Base-by-base conservation (phyloP, 2,113 vertebrate genomes). In the Aldabrachelys gigantea region DNA sequence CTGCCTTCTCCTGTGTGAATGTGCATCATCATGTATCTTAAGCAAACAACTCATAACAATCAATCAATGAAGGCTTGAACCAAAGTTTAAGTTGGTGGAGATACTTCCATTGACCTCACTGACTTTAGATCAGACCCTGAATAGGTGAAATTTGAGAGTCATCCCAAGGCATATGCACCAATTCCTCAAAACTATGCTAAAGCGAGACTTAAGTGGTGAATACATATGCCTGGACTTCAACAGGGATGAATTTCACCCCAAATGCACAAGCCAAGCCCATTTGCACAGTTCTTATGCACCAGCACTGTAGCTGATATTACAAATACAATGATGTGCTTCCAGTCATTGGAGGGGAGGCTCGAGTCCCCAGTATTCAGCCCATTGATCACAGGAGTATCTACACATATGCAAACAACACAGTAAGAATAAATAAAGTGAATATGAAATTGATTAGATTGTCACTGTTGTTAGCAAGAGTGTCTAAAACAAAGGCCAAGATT, bases 101-200 rank as follows among this genome's bases (percentile, higher is more conserved):
- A 80, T n/a, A 10, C 21, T 72, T 72, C 25, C 1, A 1, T 41
- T 92, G 85, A 90, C 38, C 35, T 93, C 62, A 12, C 13, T 91
- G 54, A 13, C 13, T 35, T 87, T 86, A 81, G 62, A 84, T 91
- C 87, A 95, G 81, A 86, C 44, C 78, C 81, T 0, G 0, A 78
- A 87, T 38, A n/a, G 95, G 92, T 85, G 84, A 38, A 95, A 91
- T 91, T 86, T 69, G 65, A 38, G 35, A n/a, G 8, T 8, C 65
- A 38, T n/a, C 35, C 8, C 65, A 69, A 69, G 65, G 35, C 9
- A 8, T 69, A 22, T 38, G 35, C 35, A 69, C 35, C 35, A 38
- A 10, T 69, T n/a, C 17, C 65, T 69, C 65, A n/a, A 19, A 69
- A 69, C 17, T n/a, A 38, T 69, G 35, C 17, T 69, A 69, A 9